Percentiles rank a stretch among this genome's conserved stretches.
phyloP scores from a whole-genome alignment of 2,797 vertebrate genomes.

The Protosalanx chinensis region DNA sequence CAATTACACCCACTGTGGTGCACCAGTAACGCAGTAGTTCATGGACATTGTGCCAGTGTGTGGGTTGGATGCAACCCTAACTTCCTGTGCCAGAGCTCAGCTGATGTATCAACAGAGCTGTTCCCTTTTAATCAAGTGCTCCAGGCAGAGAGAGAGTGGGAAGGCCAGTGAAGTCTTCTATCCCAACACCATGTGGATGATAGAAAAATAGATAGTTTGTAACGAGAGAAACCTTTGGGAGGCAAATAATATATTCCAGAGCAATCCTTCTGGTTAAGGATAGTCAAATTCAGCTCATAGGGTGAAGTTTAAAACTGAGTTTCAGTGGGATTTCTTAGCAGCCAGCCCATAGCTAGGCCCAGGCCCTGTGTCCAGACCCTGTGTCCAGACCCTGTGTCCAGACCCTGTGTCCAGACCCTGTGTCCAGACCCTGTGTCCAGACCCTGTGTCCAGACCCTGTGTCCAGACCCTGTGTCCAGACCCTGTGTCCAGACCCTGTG shows the following conservation, averaged over 20 bases:
- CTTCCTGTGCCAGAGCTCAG: slow-evolving; percentile 60
- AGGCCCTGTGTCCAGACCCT: background rate
- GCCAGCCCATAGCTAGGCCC: background rate
- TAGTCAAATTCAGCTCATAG: too few relatives aligned
- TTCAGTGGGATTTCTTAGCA: background rate
- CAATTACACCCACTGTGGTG: slow-evolving; percentile 43
- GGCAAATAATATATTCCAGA: too few relatives aligned
- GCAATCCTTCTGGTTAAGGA: too few relatives aligned
- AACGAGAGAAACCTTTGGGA: slow-evolving; percentile 20
- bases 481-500: too few relatives aligned
- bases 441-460: too few relatives aligned
- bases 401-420: too few relatives aligned
- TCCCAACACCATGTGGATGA: slow-evolving; percentile 47
- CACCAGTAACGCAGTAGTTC: slow-evolving; percentile 35
- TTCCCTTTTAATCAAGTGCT: slow-evolving; percentile 70
- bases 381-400: background rate
- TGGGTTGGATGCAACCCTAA: slow-evolving; percentile 62
- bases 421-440: background rate
- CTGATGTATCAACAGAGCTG: slow-evolving; percentile 58
- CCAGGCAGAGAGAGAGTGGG: slow-evolving; percentile 58
- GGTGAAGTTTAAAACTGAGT: background rate
- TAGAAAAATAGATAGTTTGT: slow-evolving; percentile 38
- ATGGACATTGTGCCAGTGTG: slow-evolving; percentile 60
- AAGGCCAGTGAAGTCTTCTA: slow-evolving; percentile 53
- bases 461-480: background rate